A percentile compares a stretch with the other conserved stretches of the same genome.
Conservation (phyloP, 1,140 invertebrate species). For the Bombyx mori region DNA sequence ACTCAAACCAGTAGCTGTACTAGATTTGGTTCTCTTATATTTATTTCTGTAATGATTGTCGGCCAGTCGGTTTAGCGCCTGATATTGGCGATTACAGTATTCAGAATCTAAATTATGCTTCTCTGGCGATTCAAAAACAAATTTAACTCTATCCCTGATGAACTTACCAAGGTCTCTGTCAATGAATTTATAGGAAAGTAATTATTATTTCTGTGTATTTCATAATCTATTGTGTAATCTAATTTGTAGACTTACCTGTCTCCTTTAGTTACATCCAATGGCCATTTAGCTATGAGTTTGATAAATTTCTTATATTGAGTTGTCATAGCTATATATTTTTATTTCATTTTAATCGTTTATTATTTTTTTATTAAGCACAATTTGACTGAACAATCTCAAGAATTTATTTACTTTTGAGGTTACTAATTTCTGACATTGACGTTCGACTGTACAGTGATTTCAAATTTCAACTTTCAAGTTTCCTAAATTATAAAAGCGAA, state of each 20-base stretch:
- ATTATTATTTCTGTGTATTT: slow-evolving; percentile 3
- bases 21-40: slow-evolving; percentile 72
- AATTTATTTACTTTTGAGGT: no score
- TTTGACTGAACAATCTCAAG: no score
- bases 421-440: no score
- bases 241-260: slow-evolving; percentile 73
- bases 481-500: no score
- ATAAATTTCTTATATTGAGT: slow-evolving; percentile 81
- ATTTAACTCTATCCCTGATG: slow-evolving; percentile 79
- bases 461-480: no score
- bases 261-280: slow-evolving; percentile 79
- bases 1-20: slow-evolving; percentile 79
- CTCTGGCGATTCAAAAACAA: slow-evolving; percentile 75
- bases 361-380: no score
- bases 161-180: slow-evolving; percentile 83
- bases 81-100: slow-evolving; percentile 77
- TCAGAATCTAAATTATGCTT: slow-evolving; percentile 69
- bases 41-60: slow-evolving; percentile 79
- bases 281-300: slow-evolving; percentile 84
- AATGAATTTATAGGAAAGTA: slow-evolving; percentile 27
- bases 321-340: slow-evolving; percentile 64
- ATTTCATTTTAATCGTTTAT: slow-evolving; percentile 7
- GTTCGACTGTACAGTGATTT: no score
- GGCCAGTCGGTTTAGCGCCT: slow-evolving; percentile 78
- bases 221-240: neutral